Evolutionary conservation across 2,113 vertebrate genomes (phyloP).

Genomic region (Myiozetetes cayanensis): DNA sequence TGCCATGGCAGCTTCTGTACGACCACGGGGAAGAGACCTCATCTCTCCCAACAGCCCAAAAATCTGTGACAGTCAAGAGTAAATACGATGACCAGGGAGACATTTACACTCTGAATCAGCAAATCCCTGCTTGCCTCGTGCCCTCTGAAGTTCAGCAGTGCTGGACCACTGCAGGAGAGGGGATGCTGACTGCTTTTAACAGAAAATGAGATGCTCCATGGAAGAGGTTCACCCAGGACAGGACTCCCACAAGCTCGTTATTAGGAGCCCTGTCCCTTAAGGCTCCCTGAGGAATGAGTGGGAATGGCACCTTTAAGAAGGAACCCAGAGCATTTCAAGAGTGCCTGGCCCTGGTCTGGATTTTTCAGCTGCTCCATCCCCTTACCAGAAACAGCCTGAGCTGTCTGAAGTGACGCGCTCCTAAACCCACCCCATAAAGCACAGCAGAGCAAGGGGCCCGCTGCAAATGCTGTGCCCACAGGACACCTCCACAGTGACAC

Average conservation of each 20-base stretch:
- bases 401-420: neutral
- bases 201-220: neutral
- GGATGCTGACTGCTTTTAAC: neutral
- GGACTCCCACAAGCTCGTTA: neutral
- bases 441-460: neutral
- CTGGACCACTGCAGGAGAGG: neutral
- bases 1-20: neutral
- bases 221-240: neutral
- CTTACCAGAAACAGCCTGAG: neutral
- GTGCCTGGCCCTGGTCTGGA: neutral
- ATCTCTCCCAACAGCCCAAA: neutral
- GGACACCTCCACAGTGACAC: neutral
- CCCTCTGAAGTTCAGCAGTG: neutral
- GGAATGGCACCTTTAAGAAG: neutral
- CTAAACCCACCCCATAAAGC: neutral
- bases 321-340: neutral
- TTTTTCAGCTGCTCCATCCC: neutral
- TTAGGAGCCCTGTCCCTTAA: neutral
- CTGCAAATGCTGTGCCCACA: neutral
- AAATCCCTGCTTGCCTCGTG: no score
- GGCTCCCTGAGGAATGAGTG: neutral
- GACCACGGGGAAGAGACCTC: neutral
- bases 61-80: neutral
- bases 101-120: neutral
- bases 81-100: neutral